Evolutionary conservation across 2,888 invertebrate genomes (phyloP), one percentile per base, ranked within the genome.

Genomic region (Strigamia crassipes): DNA sequence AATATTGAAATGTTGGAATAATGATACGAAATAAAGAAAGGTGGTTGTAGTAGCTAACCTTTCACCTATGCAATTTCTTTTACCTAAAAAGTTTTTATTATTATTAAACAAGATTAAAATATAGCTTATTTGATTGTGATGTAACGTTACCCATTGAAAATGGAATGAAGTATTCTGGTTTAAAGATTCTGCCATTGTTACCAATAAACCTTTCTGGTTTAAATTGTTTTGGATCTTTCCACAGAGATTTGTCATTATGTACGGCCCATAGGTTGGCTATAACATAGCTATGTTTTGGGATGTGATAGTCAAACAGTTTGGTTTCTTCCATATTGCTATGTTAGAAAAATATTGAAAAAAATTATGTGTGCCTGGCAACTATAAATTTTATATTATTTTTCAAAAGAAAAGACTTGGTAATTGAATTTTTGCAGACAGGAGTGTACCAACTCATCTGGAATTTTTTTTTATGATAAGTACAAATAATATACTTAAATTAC

Each of bases 11-110:
- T 31, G 73, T 73, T 73, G 73, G 15, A 73, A 73, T 21, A 73
- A 31, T n/a, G 73, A 73, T 15, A 31, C 31, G 6, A 73, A 73
- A 18, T 27, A 73, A 13, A 73, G 18, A 73, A 73, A 73, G 10
- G 31, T 23, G 1, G 23, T 31, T 31, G 31, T 73, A 13, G 10
- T 73, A 12, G 73, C 73, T 13, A 73, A 31, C 4, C 15, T 15
- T 73, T 73, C 73, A n/a, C 73, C 73, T 12, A 73, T 73, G 15
- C 73, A 73, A 23, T 23, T 27, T 23, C 73, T 23, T 73, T 73
- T 73, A 73, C 73, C 73, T 73, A 73, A 18, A 73, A 73, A 73
- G 1, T 38, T 0, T 38, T 5, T 38, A 38, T 3, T 3, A 38
- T 38, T 38, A 38, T 5, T 38, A 9, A 27, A 38, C 38, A 38